Percentiles rank a stretch among this genome's conserved stretches.
Conservation (phyloP, 2,113 vertebrate species). For the Garra rufa region DNA sequence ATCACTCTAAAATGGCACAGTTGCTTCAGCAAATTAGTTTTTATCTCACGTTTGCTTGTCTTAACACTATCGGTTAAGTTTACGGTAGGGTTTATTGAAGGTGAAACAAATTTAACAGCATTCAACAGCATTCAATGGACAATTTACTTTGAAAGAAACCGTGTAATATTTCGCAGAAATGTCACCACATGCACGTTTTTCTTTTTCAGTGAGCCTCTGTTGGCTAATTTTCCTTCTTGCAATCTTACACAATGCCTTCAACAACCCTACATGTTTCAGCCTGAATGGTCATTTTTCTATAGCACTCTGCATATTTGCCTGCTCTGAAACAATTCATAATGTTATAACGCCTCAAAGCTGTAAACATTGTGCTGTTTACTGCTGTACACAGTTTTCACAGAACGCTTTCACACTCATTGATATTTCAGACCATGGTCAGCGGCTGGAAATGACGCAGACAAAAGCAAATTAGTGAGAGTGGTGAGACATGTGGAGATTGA, state of each 20-base stretch:
- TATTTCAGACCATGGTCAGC: conserved; percentile 28
- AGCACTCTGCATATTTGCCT: not conserved
- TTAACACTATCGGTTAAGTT: too few relatives aligned
- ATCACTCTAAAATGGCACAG: not conserved
- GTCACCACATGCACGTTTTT: not conserved
- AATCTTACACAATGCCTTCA: not conserved
- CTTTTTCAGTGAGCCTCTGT: not conserved
- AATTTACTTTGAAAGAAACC: not conserved
- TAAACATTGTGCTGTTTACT: not conserved
- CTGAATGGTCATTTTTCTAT: not conserved
- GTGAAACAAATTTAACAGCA: too few relatives aligned
- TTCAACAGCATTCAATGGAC: not conserved
- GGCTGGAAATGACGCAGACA: conserved; percentile 48
- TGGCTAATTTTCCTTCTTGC: not conserved
- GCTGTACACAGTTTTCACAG: conserved; percentile 8
- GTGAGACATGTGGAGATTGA: conserved; percentile 55
- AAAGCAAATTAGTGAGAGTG: conserved; percentile 59
- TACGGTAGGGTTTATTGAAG: too few relatives aligned
- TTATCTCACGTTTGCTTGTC: too few relatives aligned
- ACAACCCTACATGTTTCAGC: not conserved
- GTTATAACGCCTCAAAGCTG: not conserved
- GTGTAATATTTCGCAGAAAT: not conserved
- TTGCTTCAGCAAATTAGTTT: not conserved
- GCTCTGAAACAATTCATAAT: not conserved
- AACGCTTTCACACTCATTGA: conserved; percentile 37